A percentile compares a stretch with the other conserved stretches of the same genome.
Conservation (phyloP, 2,113 vertebrate species). For the Lates calcarifer region DNA sequence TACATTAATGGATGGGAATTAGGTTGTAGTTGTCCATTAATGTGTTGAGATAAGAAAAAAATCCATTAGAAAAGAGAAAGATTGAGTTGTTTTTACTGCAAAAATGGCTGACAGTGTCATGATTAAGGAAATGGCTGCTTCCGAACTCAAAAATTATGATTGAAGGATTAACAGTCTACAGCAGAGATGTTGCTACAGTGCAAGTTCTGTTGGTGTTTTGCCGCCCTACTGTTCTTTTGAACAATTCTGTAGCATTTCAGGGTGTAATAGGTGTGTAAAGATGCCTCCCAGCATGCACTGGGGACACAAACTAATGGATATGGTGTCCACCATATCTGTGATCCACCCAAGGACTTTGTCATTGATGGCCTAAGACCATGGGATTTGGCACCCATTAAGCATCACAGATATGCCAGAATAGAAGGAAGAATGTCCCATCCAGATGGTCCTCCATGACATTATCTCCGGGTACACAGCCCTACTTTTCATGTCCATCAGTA, state of each 20-base stretch:
- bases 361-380: not conserved
- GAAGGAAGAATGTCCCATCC: too few relatives aligned
- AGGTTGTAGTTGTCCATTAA: constrained; percentile 29
- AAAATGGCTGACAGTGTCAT: constrained; percentile 15
- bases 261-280: not conserved
- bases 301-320: not conserved
- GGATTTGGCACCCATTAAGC: not conserved
- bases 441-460: too few relatives aligned
- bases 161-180: too few relatives aligned
- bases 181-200: not conserved
- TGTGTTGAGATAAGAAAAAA: constrained; percentile 24
- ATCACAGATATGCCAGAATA: not conserved
- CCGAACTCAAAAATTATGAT: not conserved
- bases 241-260: not conserved
- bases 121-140: constrained; percentile 16
- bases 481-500: too few relatives aligned
- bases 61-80: constrained; percentile 32
- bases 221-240: not conserved
- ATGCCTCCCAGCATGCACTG: not conserved
- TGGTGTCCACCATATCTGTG: not conserved
- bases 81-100: constrained; percentile 7
- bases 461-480: too few relatives aligned
- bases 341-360: not conserved
- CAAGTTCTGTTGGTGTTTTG: not conserved
- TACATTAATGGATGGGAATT: constrained; percentile 50